Base-by-base conservation (phyloP, 2,888 invertebrate species). In the Neoaliturus tenellus region DNA sequence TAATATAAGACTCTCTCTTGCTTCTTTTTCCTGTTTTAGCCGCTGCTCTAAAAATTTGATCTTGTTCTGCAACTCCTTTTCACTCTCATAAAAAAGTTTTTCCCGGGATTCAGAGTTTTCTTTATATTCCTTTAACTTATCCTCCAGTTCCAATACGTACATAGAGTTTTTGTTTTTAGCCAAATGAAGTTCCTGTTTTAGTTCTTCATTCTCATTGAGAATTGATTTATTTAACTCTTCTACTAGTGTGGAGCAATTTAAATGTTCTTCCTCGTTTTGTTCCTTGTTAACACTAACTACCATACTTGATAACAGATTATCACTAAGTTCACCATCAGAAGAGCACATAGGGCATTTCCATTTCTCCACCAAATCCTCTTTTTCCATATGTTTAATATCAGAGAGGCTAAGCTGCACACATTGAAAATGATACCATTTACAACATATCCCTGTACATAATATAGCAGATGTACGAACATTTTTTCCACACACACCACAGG, bases 201-300 rank as follows among this genome's bases (percentile, higher is more conserved):
- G 14, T n/a, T 48, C 44, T n/a, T 48, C 75, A 44, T 75, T 75
- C 48, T 75, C 75, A 17, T 23, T 8, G 25, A 44, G 6, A 25
- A 75, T 48, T 48, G 75, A 75, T 44, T 28, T 75, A 48, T 75
- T 75, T 2, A 71, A n/a, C n/a, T 71, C 20, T 71, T 41, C 71
- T 39, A 23, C 71, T 12, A 71, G n/a, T 20, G 71, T n/a, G 41
- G 71, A 71, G 20, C 20, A 71, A 71, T 71, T 71, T 39, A 71
- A 4, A n/a, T n/a, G n/a, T 35, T 71, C 4, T 14, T 75, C 48
- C n/a, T 1, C 12, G 48, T 0, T 23, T 1, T 44, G 23, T 14
- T 48, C 48, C 8, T 75, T 20, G 17, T 12, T 75, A 1, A 25
- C 23, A 71, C 10, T 48, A 10, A 28, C 12, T 48, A 44, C 10